These are phyloP conservation scores for Blastomussa wellsi DNA, from an alignment of 92 coral and sea anemone genomes.

Conservation along the genomic window DNA sequence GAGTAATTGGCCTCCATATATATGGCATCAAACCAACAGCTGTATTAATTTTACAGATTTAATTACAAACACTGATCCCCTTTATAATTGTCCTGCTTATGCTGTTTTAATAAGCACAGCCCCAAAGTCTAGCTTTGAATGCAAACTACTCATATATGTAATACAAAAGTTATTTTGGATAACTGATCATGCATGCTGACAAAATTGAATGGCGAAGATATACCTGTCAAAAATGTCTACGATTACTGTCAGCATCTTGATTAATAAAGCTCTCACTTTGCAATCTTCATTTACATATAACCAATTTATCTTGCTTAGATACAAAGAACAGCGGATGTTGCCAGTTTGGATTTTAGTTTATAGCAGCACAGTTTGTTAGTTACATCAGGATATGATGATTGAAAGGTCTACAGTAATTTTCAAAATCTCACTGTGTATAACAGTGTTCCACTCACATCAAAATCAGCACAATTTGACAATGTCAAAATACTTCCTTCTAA, in stretches of 20 bases:
- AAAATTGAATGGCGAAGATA: not conserved
- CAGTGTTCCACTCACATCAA: not conserved
- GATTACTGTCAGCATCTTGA: not conserved
- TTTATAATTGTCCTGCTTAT: not conserved
- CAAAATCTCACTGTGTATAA: not conserved
- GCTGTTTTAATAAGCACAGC: not conserved
- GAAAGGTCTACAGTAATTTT: conserved; percentile 9
- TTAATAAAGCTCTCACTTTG: not conserved
- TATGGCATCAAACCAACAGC: not conserved
- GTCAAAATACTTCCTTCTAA: not conserved
- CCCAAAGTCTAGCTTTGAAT: not conserved
- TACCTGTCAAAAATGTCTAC: conserved; percentile 9
- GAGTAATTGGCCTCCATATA: not conserved
- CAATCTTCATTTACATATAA: conserved; percentile 5
- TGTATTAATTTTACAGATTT: not conserved
- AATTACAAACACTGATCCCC: not conserved
- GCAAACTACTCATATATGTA: not conserved
- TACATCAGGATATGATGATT: not conserved
- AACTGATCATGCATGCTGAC: not conserved
- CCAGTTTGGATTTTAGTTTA: not conserved
- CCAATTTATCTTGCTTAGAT: not conserved
- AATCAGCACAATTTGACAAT: not conserved
- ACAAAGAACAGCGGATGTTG: not conserved
- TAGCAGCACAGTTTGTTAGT: not conserved
- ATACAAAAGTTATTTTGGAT: not conserved